These are phyloP conservation scores for Physocephala rufipes DNA, from an alignment of 2,888 invertebrate genomes.

Conservation along the genomic window DNA sequence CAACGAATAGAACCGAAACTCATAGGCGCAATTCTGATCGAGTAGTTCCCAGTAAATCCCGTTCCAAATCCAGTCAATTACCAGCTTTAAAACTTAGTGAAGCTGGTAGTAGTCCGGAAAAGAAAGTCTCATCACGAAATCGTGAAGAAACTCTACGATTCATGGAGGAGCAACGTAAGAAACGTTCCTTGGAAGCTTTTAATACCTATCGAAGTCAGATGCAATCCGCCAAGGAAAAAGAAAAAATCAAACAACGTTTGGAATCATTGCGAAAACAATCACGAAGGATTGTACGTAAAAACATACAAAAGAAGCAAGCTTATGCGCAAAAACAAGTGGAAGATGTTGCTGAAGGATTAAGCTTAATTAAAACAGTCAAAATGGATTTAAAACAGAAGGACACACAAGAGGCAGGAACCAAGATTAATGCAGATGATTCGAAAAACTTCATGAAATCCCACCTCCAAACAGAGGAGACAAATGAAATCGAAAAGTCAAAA, in stretches of 20 bases:
- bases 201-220: conserved; percentile 46
- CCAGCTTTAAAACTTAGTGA: conserved; percentile 35
- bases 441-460: conserved; percentile 3
- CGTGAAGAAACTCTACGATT: conserved; percentile 68
- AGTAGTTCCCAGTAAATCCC: conserved; percentile 14
- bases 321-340: conserved; percentile 37
- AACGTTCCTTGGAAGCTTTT: conserved; percentile 51
- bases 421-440: not conserved
- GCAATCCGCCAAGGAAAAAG: conserved; percentile 49
- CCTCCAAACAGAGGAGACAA: not conserved
- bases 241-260: conserved; percentile 66
- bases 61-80: conserved; percentile 46
- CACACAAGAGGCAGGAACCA: not conserved
- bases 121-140: conserved; percentile 63
- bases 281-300: conserved; percentile 65
- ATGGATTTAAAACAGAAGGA: conserved; percentile 9
- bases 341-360: not conserved
- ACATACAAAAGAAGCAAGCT: conserved; percentile 58
- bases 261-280: conserved; percentile 66
- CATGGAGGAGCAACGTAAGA: conserved; percentile 69
- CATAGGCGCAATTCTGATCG: conserved; percentile 7
- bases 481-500: not conserved
- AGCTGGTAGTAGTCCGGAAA: conserved; percentile 43
- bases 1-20: conserved; percentile 42
- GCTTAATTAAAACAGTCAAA: conserved; percentile 2